These are phyloP conservation scores for Channa striata DNA, from an alignment of 2,797 vertebrate species.

Conservation along the genomic window DNA sequence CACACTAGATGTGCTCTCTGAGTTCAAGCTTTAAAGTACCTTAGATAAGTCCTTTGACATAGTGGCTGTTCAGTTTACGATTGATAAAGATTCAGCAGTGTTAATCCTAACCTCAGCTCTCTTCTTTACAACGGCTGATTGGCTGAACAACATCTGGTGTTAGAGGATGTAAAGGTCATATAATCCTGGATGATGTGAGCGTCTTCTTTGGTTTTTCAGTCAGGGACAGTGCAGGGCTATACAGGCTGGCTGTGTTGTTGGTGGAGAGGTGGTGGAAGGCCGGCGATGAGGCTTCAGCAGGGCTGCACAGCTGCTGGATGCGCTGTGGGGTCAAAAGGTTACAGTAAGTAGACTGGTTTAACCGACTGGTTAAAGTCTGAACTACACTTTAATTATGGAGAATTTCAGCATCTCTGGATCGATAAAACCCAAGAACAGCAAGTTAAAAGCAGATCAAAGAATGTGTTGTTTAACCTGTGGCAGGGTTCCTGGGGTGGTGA, in stretches of 20 bases:
- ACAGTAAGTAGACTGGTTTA: conserved; percentile 3
- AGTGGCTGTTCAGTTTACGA: neutral
- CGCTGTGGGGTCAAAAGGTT: conserved; percentile 61
- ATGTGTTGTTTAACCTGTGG: conserved; percentile 57
- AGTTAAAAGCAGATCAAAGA: neutral
- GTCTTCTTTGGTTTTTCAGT: conserved; percentile 50
- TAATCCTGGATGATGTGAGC: conserved; percentile 19
- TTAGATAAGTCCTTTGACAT: neutral
- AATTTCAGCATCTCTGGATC: neutral
- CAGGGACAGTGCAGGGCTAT: conserved; percentile 44
- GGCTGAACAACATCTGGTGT: conserved; percentile 19
- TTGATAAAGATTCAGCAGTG: neutral
- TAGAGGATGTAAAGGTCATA: neutral
- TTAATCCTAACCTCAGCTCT: neutral
- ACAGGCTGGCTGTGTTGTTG: conserved; percentile 16
- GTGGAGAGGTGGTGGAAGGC: conserved; percentile 28
- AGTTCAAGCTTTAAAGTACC: neutral
- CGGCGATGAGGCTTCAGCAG: conserved; percentile 25
- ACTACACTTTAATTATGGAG: neutral
- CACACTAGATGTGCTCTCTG: neutral
- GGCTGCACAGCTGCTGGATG: conserved; percentile 71
- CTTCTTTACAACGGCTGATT: conserved; percentile 9
- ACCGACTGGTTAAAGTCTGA: neutral
- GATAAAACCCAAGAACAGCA: neutral
- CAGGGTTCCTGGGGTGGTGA: conserved; percentile 70